These are phyloP conservation scores for Melanaphis sacchari DNA, from an alignment of 1,140 invertebrate genomes.

Conservation along the genomic window DNA sequence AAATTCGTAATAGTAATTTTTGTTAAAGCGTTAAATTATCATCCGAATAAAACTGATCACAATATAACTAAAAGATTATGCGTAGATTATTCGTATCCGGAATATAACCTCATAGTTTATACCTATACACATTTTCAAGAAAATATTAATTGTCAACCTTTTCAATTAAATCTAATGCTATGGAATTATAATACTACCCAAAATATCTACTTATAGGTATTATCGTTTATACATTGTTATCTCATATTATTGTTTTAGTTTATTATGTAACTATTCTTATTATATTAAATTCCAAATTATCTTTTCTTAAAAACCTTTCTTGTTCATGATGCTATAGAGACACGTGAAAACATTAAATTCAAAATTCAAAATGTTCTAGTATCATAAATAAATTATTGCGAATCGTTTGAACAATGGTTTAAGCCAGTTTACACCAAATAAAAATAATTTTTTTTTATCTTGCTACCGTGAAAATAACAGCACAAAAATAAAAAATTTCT, in stretches of 20 bases:
- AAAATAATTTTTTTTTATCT: background rate
- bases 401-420: background rate
- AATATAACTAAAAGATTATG: slow-evolving; percentile 11
- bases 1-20: background rate
- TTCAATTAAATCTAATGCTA: background rate
- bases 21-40: slow-evolving; percentile 4
- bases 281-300: background rate
- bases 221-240: background rate
- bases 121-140: background rate
- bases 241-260: background rate
- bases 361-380: background rate
- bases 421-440: background rate
- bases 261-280: background rate
- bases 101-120: background rate
- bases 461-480: background rate
- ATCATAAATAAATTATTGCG: background rate
- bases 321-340: background rate
- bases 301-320: background rate
- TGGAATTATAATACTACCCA: background rate
- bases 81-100: background rate
- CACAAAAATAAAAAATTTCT: background rate
- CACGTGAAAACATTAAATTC: background rate
- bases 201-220: background rate
- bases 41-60: background rate
- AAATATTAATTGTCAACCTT: slow-evolving; percentile 10